phyloP scores from a whole-genome alignment of 2,888 invertebrate species.

The Chydorus sphaericus region DNA sequence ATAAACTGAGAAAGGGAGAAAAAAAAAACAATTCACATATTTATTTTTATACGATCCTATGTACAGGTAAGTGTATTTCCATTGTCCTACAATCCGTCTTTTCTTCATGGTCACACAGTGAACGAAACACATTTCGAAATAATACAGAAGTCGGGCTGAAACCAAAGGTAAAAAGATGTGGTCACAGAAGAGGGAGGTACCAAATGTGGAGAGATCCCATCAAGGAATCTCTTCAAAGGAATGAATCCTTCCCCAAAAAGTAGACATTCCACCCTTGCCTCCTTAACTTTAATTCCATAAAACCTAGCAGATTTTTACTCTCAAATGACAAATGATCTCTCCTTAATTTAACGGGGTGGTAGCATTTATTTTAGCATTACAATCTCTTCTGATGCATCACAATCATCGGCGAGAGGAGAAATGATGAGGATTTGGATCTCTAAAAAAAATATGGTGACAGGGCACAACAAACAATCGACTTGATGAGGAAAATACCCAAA shows the following conservation, averaged over 20 bases:
- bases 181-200: slow-evolving; percentile 1
- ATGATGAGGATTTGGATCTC: not conserved
- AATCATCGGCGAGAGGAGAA: too few relatives aligned
- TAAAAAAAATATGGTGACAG: not conserved
- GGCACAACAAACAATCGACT: not conserved
- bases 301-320: not conserved
- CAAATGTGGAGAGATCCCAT: not conserved
- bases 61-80: slow-evolving; percentile 11
- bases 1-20: not conserved
- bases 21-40: not conserved
- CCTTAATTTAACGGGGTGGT: not conserved
- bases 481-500: not conserved
- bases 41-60: slow-evolving; percentile 10
- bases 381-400: slow-evolving; percentile 6
- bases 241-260: too few relatives aligned
- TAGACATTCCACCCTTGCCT: too few relatives aligned
- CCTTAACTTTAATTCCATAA: not conserved
- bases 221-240: too few relatives aligned
- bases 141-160: slow-evolving; percentile 1
- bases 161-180: slow-evolving; percentile 1
- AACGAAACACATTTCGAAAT: slow-evolving; percentile 5
- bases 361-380: too few relatives aligned
- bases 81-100: slow-evolving; percentile 7
- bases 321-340: not conserved
- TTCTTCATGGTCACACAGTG: slow-evolving; percentile 5